A percentile compares a stretch with the other conserved stretches of the same genome.
Conservation (phyloP, 2,888 invertebrate species). For the Azorinus chamasolen region DNA sequence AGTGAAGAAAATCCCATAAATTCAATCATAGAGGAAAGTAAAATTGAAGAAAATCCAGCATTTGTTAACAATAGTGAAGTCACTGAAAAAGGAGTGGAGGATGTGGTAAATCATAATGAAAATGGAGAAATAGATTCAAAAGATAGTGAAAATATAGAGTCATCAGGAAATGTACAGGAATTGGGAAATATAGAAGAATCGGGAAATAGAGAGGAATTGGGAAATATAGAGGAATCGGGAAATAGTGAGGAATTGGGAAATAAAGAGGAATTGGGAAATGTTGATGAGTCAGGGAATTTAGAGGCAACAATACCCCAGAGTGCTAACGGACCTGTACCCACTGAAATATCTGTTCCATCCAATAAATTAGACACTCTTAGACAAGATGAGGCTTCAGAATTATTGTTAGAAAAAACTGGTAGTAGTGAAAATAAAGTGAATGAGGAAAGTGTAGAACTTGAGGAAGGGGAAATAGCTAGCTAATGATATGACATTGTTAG, state of each 20-base stretch:
- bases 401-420: neutral
- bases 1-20: neutral
- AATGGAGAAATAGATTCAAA: conserved; percentile 3
- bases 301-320: neutral
- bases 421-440: conserved; percentile 8
- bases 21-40: neutral
- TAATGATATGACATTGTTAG: conserved; percentile 42
- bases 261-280: too few relatives aligned
- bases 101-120: conserved; percentile 1
- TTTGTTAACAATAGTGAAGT: too few relatives aligned
- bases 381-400: neutral
- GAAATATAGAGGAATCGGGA: too few relatives aligned
- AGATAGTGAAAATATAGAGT: conserved; percentile 5
- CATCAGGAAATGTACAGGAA: neutral
- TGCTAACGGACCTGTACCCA: too few relatives aligned
- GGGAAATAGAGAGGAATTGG: too few relatives aligned
- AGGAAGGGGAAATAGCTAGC: conserved; percentile 70
- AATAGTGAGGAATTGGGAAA: too few relatives aligned
- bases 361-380: too few relatives aligned
- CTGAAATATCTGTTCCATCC: too few relatives aligned
- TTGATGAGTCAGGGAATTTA: neutral
- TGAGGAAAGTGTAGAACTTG: conserved; percentile 38
- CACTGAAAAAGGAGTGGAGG: neutral
- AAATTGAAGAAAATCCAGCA: neutral
- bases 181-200: too few relatives aligned